These are phyloP conservation scores for Tachysurus vachellii DNA, from an alignment of 2,113 vertebrate species.

Conservation along the genomic window DNA sequence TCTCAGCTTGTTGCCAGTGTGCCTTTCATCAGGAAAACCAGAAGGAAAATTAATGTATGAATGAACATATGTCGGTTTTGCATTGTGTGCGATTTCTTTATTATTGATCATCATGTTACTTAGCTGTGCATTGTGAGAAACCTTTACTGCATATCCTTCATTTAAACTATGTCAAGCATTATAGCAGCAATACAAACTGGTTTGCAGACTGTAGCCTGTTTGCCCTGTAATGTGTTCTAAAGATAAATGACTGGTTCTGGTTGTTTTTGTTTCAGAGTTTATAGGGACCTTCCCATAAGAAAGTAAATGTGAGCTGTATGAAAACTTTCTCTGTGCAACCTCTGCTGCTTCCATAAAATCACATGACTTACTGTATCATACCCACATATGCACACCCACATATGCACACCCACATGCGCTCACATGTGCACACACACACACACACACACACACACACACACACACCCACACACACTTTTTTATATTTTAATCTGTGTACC, in stretches of 20 bases:
- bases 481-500: background rate
- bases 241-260: background rate
- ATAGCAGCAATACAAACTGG: background rate
- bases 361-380: slow-evolving; percentile 25
- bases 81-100: background rate
- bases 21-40: background rate
- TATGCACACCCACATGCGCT: no score
- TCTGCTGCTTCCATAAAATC: slow-evolving; percentile 20
- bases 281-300: slow-evolving; percentile 20
- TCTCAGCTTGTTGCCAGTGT: background rate
- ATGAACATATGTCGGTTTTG: background rate
- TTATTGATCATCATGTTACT: background rate
- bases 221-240: background rate
- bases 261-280: background rate
- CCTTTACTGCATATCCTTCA: background rate
- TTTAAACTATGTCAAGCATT: background rate
- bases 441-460: no score
- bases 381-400: background rate
- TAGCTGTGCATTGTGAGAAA: background rate
- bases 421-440: no score
- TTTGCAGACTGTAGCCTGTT: background rate
- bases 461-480: no score
- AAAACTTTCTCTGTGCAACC: no score
- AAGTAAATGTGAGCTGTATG: background rate
- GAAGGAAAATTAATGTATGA: background rate